These are phyloP conservation scores for Halocynthia roretzi DNA, from an alignment of 23 tunicate genomes.

Conservation along the genomic window DNA sequence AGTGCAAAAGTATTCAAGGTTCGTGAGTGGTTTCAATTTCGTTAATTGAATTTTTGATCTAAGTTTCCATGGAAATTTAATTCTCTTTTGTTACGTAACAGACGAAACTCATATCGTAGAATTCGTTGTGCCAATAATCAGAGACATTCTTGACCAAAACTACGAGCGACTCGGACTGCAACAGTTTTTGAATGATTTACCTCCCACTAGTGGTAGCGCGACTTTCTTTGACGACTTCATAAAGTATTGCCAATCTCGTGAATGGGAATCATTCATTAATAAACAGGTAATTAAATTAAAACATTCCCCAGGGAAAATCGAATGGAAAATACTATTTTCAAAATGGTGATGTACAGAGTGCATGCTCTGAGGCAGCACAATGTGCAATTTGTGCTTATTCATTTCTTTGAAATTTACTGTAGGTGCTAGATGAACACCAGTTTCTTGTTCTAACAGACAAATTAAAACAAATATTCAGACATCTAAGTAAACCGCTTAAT, in stretches of 20 bases:
- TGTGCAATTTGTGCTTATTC: no score
- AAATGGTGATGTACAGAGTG: not conserved
- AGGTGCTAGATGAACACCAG: no score
- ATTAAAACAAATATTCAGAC: no score
- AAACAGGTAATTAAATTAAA: constrained; percentile 38
- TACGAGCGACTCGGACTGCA: constrained; percentile 53
- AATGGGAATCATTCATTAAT: constrained; percentile 59
- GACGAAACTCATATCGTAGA: constrained; percentile 62
- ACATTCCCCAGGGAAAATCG: no score
- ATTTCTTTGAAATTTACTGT: no score
- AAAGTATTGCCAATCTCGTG: constrained; percentile 51
- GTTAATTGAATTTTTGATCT: not conserved
- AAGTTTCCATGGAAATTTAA: not conserved
- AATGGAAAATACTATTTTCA: no score
- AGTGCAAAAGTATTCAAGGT: constrained; percentile 61
- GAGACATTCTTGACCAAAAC: constrained; percentile 88
- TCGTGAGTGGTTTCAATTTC: not conserved
- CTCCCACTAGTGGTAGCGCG: constrained; percentile 70
- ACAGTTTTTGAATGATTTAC: constrained; percentile 53
- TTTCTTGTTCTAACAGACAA: no score
- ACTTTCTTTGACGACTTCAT: constrained; percentile 75
- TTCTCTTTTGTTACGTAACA: constrained; percentile 8
- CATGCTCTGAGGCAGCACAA: not conserved
- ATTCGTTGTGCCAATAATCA: constrained; percentile 81
- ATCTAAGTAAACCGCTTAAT: no score